A percentile compares a stretch with the other conserved stretches of the same genome.
phyloP scores from a whole-genome alignment of 2,797 vertebrate genomes.

The Pygocentrus nattereri region DNA sequence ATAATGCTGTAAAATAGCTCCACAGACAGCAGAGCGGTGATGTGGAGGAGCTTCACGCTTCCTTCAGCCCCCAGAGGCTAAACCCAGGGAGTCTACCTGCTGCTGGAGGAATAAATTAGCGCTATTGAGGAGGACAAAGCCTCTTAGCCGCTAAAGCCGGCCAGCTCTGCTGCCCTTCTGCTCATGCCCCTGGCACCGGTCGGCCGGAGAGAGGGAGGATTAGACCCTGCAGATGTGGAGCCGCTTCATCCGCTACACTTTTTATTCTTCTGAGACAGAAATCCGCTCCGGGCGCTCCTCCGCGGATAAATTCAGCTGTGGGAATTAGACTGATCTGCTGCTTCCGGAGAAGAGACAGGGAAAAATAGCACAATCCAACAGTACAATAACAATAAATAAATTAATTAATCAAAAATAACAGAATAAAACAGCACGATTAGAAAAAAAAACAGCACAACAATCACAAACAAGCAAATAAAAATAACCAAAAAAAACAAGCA shows the following conservation, averaged over 20 bases:
- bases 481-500: no score
- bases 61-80: not conserved
- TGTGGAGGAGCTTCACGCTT: not conserved
- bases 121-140: conserved; percentile 68
- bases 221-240: conserved; percentile 68
- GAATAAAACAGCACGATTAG: no score
- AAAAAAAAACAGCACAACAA: no score
- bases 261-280: conserved; percentile 53
- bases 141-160: conserved; percentile 59
- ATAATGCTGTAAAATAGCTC: not conserved
- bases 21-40: not conserved
- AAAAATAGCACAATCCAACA: no score
- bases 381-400: no score
- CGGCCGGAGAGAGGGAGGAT: conserved; percentile 62
- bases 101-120: conserved; percentile 66
- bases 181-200: conserved; percentile 54
- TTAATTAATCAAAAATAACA: no score
- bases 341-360: no score
- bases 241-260: conserved; percentile 49
- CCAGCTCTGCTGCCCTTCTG: conserved; percentile 54
- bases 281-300: not conserved
- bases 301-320: no score
- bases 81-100: not conserved
- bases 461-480: no score
- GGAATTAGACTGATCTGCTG: no score